Base-by-base conservation (phyloP, 1,140 invertebrate genomes). In the Magallana angulata region DNA sequence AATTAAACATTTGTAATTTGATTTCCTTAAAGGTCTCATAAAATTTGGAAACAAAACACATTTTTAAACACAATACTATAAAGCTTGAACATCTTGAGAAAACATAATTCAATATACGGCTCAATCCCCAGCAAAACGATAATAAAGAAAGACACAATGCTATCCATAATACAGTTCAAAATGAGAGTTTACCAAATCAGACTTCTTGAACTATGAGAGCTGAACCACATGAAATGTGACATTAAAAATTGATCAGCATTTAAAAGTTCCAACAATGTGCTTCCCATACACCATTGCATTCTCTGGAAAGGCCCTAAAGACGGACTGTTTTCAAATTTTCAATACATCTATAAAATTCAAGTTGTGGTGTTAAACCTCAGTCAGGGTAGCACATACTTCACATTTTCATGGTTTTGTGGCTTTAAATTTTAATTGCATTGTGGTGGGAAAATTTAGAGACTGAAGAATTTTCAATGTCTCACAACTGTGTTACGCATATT, bases 361-460 rank as follows among this genome's bases (percentile, higher is more conserved):
- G 5, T 48, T 4, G 36, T 48, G 36, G 36, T 48, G 36, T 48
- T 30, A 71, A 11, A 71, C 64, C 18, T 24, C n/a, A 24, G 18
- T 18, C 64, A n/a, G 60, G 18, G 7, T 71, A 24, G n/a, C 36
- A 71, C 7, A 71, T 71, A 71, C 18, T 71, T 11, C 24, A 71
- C 18, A 71, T 71, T 71, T 71, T 71, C 64, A 24, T 71, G 64
- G 64, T 71, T 71, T 71, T 71, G 64, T 71, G 64, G 64, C 24
- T 71, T 71, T 18, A 48, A 71, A 71, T 71, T 71, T 71, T 24
- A 71, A 71, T 30, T 30, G 64, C 30, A 24, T 71, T 36, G 64
- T 71, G 64, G 36, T 48, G 36, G 36, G 36, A 48, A 24, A 71
- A 71, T 24, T 71, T 30, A 18, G 64, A 71, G 64, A 71, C 30